Conservation (phyloP, 1,140 invertebrate species). For the Diplogasteroides magnus region DNA sequence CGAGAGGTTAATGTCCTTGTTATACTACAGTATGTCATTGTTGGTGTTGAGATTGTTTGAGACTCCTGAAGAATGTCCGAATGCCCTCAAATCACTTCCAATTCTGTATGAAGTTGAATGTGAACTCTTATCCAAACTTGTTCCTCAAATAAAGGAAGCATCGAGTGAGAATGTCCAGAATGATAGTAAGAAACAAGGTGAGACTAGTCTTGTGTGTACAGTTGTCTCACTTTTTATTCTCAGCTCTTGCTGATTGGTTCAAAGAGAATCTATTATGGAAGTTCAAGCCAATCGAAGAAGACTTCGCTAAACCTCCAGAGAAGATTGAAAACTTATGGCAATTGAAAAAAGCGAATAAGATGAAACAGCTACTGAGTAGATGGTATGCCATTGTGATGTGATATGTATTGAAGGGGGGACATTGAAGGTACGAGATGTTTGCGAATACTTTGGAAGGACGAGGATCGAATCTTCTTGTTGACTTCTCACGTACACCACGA, state of each 20-base stretch:
- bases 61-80: not conserved
- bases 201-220: not conserved
- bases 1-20: no score
- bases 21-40: not conserved
- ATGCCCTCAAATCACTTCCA: constrained; percentile 16
- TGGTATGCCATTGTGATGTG: no score
- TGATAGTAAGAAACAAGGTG: constrained; percentile 11
- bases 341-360: constrained; percentile 26
- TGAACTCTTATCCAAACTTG: constrained; percentile 37
- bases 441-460: constrained; percentile 52
- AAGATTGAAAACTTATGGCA: constrained; percentile 30
- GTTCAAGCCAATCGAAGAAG: constrained; percentile 24
- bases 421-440: constrained; percentile 53
- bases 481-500: constrained; percentile 47
- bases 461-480: constrained; percentile 48
- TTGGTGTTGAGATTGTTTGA: not conserved
- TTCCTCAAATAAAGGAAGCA: constrained; percentile 23
- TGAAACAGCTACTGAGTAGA: constrained; percentile 34
- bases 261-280: constrained; percentile 20
- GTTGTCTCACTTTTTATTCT: not conserved
- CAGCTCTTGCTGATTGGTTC: constrained; percentile 22
- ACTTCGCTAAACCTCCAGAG: constrained; percentile 29
- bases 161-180: constrained; percentile 10
- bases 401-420: no score
- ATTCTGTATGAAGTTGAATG: constrained; percentile 30